These are phyloP conservation scores for Centrocercus urophasianus DNA, from an alignment of 2,113 vertebrate species.

Conservation along the genomic window DNA sequence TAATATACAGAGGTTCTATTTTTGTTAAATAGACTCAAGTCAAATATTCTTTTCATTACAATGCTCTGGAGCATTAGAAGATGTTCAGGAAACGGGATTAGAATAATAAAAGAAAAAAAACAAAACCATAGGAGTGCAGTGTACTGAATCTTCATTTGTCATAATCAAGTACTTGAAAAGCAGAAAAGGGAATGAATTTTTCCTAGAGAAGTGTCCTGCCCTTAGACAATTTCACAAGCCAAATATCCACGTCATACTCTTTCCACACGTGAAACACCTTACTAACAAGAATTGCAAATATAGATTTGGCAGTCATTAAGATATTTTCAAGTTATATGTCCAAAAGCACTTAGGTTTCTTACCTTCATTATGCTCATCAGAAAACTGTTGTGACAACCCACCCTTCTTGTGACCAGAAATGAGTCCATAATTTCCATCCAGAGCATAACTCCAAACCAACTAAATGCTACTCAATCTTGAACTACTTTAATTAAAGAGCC, in stretches of 20 bases:
- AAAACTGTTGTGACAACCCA: neutral
- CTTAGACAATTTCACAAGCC: neutral
- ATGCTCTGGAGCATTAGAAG: neutral
- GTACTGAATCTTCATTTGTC: neutral
- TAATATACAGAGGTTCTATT: constrained; percentile 36
- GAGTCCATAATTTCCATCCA: neutral
- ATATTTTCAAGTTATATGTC: neutral
- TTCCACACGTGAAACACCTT: neutral
- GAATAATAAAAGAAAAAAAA: constrained; percentile 1
- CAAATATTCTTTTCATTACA: constrained; percentile 24
- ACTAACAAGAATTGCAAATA: neutral
- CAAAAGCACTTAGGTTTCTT: neutral
- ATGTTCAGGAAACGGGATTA: neutral
- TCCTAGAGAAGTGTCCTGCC: neutral
- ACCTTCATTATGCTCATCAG: neutral
- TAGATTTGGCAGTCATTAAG: neutral
- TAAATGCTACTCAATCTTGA: neutral
- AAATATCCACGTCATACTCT: neutral
- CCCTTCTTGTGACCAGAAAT: neutral
- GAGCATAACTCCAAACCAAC: neutral
- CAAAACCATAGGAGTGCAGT: neutral
- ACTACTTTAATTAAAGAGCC: neutral
- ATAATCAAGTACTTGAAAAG: neutral
- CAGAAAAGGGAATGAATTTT: neutral
- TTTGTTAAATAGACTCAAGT: constrained; percentile 32